Evolutionary conservation across 2,113 vertebrate species (phyloP), one percentile per base, ranked within the genome.

Genomic region (Phycodurus eques): DNA sequence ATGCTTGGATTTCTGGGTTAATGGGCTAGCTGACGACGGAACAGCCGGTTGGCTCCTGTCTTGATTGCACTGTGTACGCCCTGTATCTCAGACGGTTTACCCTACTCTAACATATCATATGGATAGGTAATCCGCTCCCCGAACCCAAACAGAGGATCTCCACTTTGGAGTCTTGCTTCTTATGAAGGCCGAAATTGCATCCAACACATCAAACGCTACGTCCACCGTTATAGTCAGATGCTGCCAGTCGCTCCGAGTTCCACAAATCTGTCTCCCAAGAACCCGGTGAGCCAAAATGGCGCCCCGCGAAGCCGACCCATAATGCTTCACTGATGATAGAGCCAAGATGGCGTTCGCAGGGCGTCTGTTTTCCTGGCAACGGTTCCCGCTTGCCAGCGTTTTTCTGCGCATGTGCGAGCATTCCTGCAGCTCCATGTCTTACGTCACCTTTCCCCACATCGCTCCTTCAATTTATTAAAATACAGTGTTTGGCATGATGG

Each of bases 241-340:
- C 70, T 81, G 77, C 67, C 71, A 86, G 83, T 84, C 88, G 68
- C 85, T 83, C 85, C 80, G 83, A 89, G 86, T 87, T 87, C 85
- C 86, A 88, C 83, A 90, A 86, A 86, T 62, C 88, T 74, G 59
- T 74, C 77, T 78, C 79, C 82, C 87, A 82, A 68, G 90, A 90
- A 90, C 87, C 91, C 87, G 83, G 14, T n/a, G 87, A 91, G 79
- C 92, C 92, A 71, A 68, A 82, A 90, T 92, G 93, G 88, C 67
- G 46, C 69, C 60, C 5, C 27, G 22, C 0, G 19, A 54, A 13
- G 35, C 12, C 17, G 0, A 35, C 17, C 39, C 0, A n/a, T 66
- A 27, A 33, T 5, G 64, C 39, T 4, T 5, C 2, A 20, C n/a
- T 31, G 11, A 1, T 11, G 3, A 6, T 7, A 1, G 93, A 92